These are phyloP conservation scores for Hypolimnas misippus DNA, from an alignment of 2,888 invertebrate species.

Conservation along the genomic window DNA sequence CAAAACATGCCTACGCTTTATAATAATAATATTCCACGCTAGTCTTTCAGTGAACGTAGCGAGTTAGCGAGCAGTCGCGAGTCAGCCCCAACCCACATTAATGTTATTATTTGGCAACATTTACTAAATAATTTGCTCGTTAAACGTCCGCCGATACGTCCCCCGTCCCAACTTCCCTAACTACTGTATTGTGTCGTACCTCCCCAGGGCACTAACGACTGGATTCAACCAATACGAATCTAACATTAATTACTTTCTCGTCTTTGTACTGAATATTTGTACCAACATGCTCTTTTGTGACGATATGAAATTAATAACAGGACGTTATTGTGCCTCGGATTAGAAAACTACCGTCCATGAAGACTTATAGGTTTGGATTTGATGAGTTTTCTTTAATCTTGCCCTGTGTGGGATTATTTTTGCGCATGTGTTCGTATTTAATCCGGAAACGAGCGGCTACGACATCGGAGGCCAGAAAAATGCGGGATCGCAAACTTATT, in stretches of 20 bases:
- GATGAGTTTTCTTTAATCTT: conserved; percentile 64
- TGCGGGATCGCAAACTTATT: conserved; percentile 28
- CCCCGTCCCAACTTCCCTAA: conserved; percentile 59
- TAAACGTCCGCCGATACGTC: conserved; percentile 77
- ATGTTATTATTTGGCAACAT: conserved; percentile 84
- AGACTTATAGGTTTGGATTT: conserved; percentile 61
- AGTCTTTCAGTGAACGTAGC: conserved; percentile 35
- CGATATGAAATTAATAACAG: conserved; percentile 73
- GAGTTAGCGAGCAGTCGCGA: conserved; percentile 40
- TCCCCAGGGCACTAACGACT: conserved; percentile 69
- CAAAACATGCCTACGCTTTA: too few relatives aligned
- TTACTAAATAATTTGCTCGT: conserved; percentile 83
- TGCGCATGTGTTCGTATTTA: conserved; percentile 39
- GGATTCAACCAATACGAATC: conserved; percentile 73
- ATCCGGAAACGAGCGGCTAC: conserved; percentile 36
- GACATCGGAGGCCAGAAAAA: conserved; percentile 35
- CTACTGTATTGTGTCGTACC: conserved; percentile 76
- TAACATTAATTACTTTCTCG: conserved; percentile 73
- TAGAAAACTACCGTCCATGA: conserved; percentile 66
- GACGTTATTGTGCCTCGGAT: conserved; percentile 50
- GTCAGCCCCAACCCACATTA: conserved; percentile 63
- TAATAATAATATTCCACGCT: conserved; percentile 32
- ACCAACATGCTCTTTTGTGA: conserved; percentile 77
- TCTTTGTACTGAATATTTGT: conserved; percentile 75
- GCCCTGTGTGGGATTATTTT: conserved; percentile 41